Percentiles rank a stretch among this genome's conserved stretches.
Evolutionary conservation across 2,888 invertebrate genomes (phyloP).

Genomic region (Clostera curtula): DNA sequence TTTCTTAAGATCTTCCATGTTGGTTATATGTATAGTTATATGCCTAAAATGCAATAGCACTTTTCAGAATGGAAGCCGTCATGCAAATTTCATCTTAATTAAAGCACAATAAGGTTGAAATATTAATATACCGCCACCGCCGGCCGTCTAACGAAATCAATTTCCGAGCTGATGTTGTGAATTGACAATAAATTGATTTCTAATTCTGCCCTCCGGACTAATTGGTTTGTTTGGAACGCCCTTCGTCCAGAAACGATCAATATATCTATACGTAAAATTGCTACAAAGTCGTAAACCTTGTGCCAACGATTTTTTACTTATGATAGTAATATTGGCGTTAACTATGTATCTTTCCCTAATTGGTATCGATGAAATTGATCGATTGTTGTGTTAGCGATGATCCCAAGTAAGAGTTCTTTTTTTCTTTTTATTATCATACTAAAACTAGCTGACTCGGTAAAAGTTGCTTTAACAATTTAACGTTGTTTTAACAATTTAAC

Average conservation of each 20-base stretch:
- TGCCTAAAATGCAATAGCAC: no score
- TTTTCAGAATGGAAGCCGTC: no score
- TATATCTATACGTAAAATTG: slow-evolving; percentile 25
- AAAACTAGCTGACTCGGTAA: no score
- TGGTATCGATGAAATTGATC: slow-evolving; percentile 16
- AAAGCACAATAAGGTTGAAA: slow-evolving; percentile 14
- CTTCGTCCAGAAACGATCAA: slow-evolving; percentile 3
- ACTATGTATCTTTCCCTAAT: slow-evolving; percentile 15
- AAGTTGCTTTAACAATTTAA: no score
- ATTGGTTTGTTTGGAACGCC: slow-evolving; percentile 22
- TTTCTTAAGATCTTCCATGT: no score
- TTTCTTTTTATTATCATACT: no score
- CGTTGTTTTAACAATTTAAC: no score
- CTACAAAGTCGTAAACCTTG: slow-evolving; percentile 35
- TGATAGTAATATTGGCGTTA: slow-evolving; percentile 18
- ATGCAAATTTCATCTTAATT: slow-evolving; percentile 4
- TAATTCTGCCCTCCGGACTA: slow-evolving; percentile 21
- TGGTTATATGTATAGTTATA: no score
- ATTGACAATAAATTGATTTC: slow-evolving; percentile 56
- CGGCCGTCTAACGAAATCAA: slow-evolving; percentile 17
- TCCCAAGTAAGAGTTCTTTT: no score
- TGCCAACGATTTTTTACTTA: slow-evolving; percentile 31
- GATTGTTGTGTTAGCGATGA: no score
- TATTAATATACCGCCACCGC: slow-evolving; percentile 3
- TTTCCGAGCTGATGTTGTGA: slow-evolving; percentile 50